Evolutionary conservation across 2,888 invertebrate genomes (phyloP), one percentile per base, ranked within the genome.

Genomic region (Ypsolopha sequella): DNA sequence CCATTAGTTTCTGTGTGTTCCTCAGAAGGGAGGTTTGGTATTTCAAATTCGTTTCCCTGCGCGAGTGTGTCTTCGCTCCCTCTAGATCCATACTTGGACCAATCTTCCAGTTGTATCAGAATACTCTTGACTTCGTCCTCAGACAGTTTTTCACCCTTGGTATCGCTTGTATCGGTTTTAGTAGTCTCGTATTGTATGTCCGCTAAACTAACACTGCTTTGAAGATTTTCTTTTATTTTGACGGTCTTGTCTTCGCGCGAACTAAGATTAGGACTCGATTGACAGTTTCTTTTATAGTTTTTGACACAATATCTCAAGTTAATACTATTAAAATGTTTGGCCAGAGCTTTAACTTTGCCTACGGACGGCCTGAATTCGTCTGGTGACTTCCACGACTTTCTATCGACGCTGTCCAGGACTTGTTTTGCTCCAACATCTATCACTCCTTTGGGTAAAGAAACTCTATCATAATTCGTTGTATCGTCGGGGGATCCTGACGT

Each of bases 301-400:
- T 74, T 78, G 7, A 77, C 77, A 57, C 82, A 76, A 58, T 86
- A 85, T 41, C 58, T 76, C 34, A 87, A 66, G 60, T 86, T 82
- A 34, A 87, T 84, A 58, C 80, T 72, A 59, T 91, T 88, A 58
- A 93, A 94, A 69, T 91, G 92, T 65, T 91, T 90, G 0, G 92
- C 88, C 53, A 94, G 76, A 41, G 91, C 91, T 53, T 91, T 91
- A 0, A 93, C 93, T 69, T 91, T 89, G 1, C 92, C 92, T 53
- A 89, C 88, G 0, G 92, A 91, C 14, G 92, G 88, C 52, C 91
- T 76, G 50, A 90, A 90, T 60, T 92, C 91, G 59, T 91, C 91
- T 0, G 92, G 92, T 0, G 91, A 91, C 61, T 89, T 90, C 92
- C 92, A 92, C 14, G 89, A 91, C 58, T 90, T 91, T 48, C 76